Base-by-base conservation (phyloP, 2,797 vertebrate species). In the Coendou prehensilis region DNA sequence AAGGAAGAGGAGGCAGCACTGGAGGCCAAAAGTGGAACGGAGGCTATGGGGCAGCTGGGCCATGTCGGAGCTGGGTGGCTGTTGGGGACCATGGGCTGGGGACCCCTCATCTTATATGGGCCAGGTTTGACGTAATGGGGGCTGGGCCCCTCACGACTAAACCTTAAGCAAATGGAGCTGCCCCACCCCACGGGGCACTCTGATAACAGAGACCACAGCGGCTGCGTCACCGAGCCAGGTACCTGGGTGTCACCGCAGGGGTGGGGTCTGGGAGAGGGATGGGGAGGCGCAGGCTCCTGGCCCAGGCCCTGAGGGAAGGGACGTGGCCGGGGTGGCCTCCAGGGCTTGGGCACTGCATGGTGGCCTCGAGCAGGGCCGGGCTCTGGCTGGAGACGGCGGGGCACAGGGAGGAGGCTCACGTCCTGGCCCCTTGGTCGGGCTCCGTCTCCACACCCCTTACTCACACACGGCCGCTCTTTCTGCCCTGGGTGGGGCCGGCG, bases 131-230 rank as follows among this genome's bases (percentile, higher is more conserved):
- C 96, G 95, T 97, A 96, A 97, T 0, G 71, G 89, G 87, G 96
- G 88, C 93, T 94, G 93, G 87, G 96, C 94, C 95, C 69, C 92
- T 96, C 23, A 8, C 37, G 86, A 56, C 47, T 96, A 89, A 97
- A 71, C 85, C 97, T 94, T 98, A 96, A 97, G 63, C 93, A 98
- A 98, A 98, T 89, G 81, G 84, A 97, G 54, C 64, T 1, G 41
- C 96, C 93, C 87, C 78, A 64, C 94, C 96, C 89, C 59, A 4
- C 33, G 23, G 33, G 89, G 81, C 79, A 52, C 91, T 76, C 90
- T 95, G 97, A 97, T 97, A 97, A 96, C 23, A 0, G 90, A 95
- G 93, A 95, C 96, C 63, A 13, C 93, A 93, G 78, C 33, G 22
- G 56, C 80, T 86, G 54, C 0, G 94, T 95, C 97, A 97, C 28